Evolutionary conservation across 2,797 vertebrate species (phyloP), one percentile per base, ranked within the genome.

Genomic region (Artibeus jamaicensis): DNA sequence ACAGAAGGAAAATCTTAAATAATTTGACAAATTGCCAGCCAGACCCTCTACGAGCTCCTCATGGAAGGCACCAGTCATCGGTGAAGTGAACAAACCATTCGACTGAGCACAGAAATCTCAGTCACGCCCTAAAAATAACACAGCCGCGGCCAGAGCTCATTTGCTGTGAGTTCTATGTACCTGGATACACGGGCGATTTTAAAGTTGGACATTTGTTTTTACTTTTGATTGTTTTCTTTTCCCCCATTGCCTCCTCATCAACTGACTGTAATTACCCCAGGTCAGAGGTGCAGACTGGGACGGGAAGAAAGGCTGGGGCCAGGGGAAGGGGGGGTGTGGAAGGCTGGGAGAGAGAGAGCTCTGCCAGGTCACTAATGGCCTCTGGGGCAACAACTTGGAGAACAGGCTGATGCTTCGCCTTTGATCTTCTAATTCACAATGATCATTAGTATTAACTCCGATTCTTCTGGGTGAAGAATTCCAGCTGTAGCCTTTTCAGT

Each of bases 401-500:
- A 96, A 91, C 73, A 93, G 95, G 86, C 97, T 96, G 95, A 65
- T 90, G 96, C 92, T 91, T 97, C 71, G 81, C 96, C 95, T 97
- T 98, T 97, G 97, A 97, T 97, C 97, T 97, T 96, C 97, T 96
- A 96, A 97, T 97, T 98, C 97, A 92, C 97, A 97, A 92, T 96
- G 96, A 97, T 98, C 97, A 97, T 97, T 97, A 98, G 97, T 96
- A 96, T 97, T 98, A 98, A 97, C 96, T 98, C 97, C 12, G 86
- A 96, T 97, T 97, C 96, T 98, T 97, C 97, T 97, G 97, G 97
- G 97, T 97, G 97, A 98, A 95, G 95, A 97, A 97, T 93, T 97
- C 97, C 97, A 98, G 97, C 97, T 98, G 97, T 96, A 97, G 96
- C 96, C 97, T 96, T 97, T 98, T 97, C 97, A 98, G 97, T 97